phyloP scores from a whole-genome alignment of 2,888 invertebrate genomes.

The Limnephilus marmoratus region DNA sequence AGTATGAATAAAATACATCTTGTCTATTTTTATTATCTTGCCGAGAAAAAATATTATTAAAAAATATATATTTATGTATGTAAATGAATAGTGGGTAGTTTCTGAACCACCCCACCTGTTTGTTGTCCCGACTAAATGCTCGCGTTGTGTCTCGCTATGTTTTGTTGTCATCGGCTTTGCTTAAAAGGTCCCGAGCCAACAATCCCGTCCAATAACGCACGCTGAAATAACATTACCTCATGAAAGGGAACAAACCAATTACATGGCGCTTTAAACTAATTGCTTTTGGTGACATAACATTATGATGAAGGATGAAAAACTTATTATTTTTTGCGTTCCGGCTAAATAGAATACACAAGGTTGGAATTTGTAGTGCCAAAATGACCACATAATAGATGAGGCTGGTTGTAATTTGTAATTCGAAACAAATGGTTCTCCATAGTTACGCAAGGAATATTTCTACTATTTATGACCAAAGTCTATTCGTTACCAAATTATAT shows the following conservation, averaged over 20 bases:
- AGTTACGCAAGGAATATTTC: too few species aligned
- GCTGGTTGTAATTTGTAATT: background rate
- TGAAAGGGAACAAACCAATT: background rate
- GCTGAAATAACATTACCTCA: background rate
- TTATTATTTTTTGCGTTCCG: background rate
- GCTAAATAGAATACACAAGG: background rate
- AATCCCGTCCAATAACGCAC: background rate
- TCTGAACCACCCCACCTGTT: constrained; percentile 34
- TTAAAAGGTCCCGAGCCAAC: background rate
- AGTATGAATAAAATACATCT: background rate
- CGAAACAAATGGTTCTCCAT: background rate
- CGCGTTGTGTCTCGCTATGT: constrained; percentile 54
- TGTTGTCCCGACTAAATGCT: constrained; percentile 58
- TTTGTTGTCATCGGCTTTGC: constrained; percentile 51
- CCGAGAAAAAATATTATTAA: too few species aligned
- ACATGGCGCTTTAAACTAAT: background rate
- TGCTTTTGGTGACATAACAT: background rate
- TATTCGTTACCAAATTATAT: too few species aligned
- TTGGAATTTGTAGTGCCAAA: background rate
- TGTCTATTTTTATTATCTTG: background rate
- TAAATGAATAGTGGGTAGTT: background rate
- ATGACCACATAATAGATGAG: background rate
- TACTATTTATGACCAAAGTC: too few species aligned
- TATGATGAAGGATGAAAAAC: background rate
- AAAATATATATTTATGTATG: background rate